Base-by-base conservation (phyloP, 2,797 vertebrate genomes). In the Pelochelys cantorii region DNA sequence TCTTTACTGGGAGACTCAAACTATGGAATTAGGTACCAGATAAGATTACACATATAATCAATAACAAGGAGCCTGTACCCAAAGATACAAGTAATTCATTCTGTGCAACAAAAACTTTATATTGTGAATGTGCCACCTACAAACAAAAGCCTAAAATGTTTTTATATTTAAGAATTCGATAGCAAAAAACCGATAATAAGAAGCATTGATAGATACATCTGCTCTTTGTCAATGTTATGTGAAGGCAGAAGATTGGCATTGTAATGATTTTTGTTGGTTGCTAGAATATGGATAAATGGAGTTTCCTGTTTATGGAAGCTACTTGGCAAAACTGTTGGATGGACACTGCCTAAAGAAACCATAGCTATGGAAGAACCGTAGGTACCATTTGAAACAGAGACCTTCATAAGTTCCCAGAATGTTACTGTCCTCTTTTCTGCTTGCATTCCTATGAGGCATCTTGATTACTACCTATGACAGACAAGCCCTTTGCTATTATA, bases 221-320 rank as follows among this genome's bases (percentile, higher is more conserved):
- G 57, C 87, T 17, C 59, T 79, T 91, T 92, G 52, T 77, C 88
- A 37, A 56, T 15, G 29, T 81, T 34, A 86, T 59, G 42, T 90
- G 84, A 93, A 14, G 23, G 80, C 0, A 87, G 15, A 52, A 88
- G 84, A 91, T 93, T 11, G 22, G 92, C 84, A 93, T 88, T 68
- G n/a, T 48, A 81, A 77, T 96, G 83, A 95, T 95, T 95, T 97
- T 92, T 92, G 95, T n/a, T 3, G 87, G 84, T 94, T 91, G 71
- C 92, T 93, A 56, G 11, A 7, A 11, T 84, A 62, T 11, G 90
- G 93, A 90, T 57, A 94, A 83, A 68, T 57, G 77, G 42, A 90
- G 85, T 89, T 82, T 95, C 86, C 60, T 92, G 4, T 68, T 3
- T 14, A 54, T 23, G 22, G 52, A 95, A 79, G 7, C 25, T 31